Evolutionary conservation across 1,140 invertebrate genomes (phyloP).

Genomic region (Stenopsyche tienmushanensis): DNA sequence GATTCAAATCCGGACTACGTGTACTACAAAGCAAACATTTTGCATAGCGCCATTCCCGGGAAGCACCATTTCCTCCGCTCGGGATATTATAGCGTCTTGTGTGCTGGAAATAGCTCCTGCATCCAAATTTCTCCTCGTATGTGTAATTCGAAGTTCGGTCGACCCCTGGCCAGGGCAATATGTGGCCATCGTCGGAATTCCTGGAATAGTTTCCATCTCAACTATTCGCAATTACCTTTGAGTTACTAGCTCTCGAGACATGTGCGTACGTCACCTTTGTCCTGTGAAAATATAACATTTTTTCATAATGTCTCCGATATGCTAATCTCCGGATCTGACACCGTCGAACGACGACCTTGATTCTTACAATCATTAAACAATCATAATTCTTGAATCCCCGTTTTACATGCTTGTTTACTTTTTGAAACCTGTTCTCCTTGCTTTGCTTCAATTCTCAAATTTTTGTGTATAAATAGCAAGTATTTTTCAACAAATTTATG

Average conservation of each 20-base stretch:
- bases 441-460: too few species aligned
- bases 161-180: slow-evolving; percentile 15
- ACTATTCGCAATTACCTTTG: slow-evolving; percentile 34
- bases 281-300: slow-evolving; percentile 12
- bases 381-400: too few species aligned
- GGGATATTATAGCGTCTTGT: too few species aligned
- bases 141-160: slow-evolving; percentile 21
- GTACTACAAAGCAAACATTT: slow-evolving; percentile 29
- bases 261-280: slow-evolving; percentile 12
- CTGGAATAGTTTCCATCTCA: slow-evolving; percentile 22
- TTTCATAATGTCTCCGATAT: slow-evolving; percentile 3
- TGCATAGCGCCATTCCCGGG: slow-evolving; percentile 1
- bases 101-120: background rate
- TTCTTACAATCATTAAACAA: too few species aligned
- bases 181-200: slow-evolving; percentile 25
- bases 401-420: too few species aligned
- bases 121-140: slow-evolving; percentile 3
- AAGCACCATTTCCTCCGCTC: background rate
- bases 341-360: too few species aligned
- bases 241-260: slow-evolving; percentile 11
- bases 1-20: slow-evolving; percentile 14
- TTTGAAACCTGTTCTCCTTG: too few species aligned
- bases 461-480: too few species aligned
- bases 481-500: too few species aligned
- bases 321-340: too few species aligned